Percentiles rank a stretch among this genome's conserved stretches.
Conservation (phyloP, 2,113 vertebrate genomes). For the Naja naja region DNA sequence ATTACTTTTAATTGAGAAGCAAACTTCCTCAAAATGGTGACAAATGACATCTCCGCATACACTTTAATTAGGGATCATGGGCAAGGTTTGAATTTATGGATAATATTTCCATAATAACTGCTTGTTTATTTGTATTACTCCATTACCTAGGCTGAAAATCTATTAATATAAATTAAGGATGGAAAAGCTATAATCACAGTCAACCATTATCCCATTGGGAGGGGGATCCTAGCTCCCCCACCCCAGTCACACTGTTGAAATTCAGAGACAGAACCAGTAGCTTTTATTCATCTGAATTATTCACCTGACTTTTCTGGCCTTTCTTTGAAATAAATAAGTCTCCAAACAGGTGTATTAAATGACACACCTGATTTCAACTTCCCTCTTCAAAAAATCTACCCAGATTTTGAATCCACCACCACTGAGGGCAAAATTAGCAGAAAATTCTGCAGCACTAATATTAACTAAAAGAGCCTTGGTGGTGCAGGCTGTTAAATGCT, state of each 20-base stretch:
- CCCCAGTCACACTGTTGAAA: neutral
- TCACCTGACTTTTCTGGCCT: neutral
- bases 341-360: neutral
- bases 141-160: neutral
- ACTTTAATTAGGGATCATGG: neutral
- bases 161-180: neutral
- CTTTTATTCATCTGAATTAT: neutral
- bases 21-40: neutral
- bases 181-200: neutral
- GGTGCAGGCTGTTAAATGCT: too few species aligned
- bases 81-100: neutral
- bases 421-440: neutral
- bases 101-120: neutral
- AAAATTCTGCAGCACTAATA: neutral
- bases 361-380: neutral
- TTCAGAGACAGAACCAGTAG: neutral
- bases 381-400: neutral
- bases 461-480: too few species aligned
- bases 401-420: neutral
- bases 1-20: neutral
- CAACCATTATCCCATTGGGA: neutral
- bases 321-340: neutral
- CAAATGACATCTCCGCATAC: neutral
- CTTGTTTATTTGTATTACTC: neutral
- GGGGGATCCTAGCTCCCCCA: neutral